Evolutionary conservation across 2,888 invertebrate species (phyloP), one percentile per base, ranked within the genome.

Genomic region (Sminthurinus aureus): DNA sequence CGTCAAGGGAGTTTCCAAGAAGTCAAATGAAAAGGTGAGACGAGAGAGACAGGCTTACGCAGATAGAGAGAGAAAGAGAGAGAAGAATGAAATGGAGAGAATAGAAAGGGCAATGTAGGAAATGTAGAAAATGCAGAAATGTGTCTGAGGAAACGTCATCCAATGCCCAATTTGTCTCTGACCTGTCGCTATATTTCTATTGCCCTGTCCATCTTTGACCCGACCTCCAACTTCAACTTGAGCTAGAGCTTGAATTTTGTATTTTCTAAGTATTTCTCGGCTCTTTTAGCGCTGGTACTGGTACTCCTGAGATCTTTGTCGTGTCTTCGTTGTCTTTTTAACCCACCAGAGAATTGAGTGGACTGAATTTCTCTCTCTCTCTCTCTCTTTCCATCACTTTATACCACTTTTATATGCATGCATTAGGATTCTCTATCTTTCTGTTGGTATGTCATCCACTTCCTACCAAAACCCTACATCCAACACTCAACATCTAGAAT

Each of bases 11-110:
- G 85, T 83, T 77, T 75, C 83, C 79, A 79, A 84, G 86, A 85
- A 87, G 85, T 87, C 88, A 88, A 88, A 88, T 88, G 88, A 88
- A 87, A 88, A 88, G 88, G 88, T 88, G 88, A 87, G 87, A 86
- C 87, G 80, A 85, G 88, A 88, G 83, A 81, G 82, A 85, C 85
- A 86, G 85, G 85, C n/a, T n/a, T n/a, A n/a, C 85, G 84, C 83
- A 83, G 82, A 85, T 85, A 81, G 77, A 84, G 85, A 84, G 86
- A 86, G 82, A 81, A 84, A 84, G 81, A 77, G 81, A 83, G 83
- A 85, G 83, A 82, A 81, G 85, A 85, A 85, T 38, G 38, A 38
- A 38, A 38, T 38, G 38, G 85, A 85, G 84, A 84, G 83, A 86
- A 85, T 84, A 74, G 85, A 84, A 85, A 86, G 86, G 83, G 83